A percentile compares a stretch with the other conserved stretches of the same genome.
Evolutionary conservation across 2,888 invertebrate genomes (phyloP).

Genomic region (Allolobophora icterica): DNA sequence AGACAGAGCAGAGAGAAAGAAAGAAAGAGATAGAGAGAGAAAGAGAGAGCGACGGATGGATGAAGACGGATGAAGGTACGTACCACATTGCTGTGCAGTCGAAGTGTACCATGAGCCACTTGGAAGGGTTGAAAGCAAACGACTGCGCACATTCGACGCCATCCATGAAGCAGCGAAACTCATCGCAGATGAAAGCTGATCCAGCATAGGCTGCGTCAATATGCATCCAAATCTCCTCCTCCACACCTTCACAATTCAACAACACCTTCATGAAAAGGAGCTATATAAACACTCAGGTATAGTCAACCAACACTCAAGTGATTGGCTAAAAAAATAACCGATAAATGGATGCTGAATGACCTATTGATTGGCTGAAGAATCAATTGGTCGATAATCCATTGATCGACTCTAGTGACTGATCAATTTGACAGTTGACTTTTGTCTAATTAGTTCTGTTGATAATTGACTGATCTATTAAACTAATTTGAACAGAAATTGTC

Average conservation of each 20-base stretch:
- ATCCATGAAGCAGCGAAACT: slow-evolving; percentile 85
- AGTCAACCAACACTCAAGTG: not conserved
- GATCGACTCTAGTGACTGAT: not conserved
- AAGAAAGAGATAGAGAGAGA: too few species aligned
- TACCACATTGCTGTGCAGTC: slow-evolving; percentile 99
- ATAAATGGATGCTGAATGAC: not conserved
- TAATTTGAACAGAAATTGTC: not conserved
- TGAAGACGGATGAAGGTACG: not conserved
- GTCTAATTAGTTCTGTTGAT: not conserved
- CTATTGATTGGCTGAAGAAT: not conserved
- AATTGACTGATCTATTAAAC: not conserved
- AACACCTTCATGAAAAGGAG: too few species aligned
- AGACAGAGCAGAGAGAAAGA: too few species aligned
- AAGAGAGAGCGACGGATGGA: too few species aligned
- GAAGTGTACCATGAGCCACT: slow-evolving; percentile 98
- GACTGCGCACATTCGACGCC: slow-evolving; percentile 84
- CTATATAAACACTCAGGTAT: not conserved
- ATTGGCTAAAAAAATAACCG: not conserved
- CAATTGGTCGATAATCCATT: not conserved
- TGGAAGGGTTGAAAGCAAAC: slow-evolving; percentile 96
- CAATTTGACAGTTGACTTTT: not conserved
- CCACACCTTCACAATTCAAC: slow-evolving; percentile 68
- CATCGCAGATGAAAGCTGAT: slow-evolving; percentile 90
- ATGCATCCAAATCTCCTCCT: slow-evolving; percentile 90
- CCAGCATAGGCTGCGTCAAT: slow-evolving; percentile 98